These are phyloP conservation scores for Acanthurus leucopareius DNA, from an alignment of 2,797 vertebrate species.

Conservation along the genomic window DNA sequence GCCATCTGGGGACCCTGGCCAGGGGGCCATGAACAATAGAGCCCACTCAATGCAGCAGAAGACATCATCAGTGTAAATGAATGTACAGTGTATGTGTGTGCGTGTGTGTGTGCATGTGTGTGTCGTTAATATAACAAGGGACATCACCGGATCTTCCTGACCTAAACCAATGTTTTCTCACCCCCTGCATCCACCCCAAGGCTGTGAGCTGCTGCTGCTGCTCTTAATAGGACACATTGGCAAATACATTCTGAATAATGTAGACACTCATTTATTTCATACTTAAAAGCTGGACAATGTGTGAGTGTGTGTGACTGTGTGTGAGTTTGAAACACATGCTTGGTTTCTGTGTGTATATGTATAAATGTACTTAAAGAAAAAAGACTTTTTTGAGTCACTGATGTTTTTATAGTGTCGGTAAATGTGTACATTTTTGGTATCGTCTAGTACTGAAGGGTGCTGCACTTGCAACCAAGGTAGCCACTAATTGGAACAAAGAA, in stretches of 20 bases:
- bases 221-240: constrained; percentile 48
- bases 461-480: constrained; percentile 33
- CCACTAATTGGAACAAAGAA: constrained; percentile 61
- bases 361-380: too few relatives aligned
- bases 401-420: background rate
- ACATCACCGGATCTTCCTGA: constrained; percentile 61
- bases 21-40: constrained; percentile 82
- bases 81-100: constrained; percentile 43
- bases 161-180: constrained; percentile 80
- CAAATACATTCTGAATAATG: constrained; percentile 69
- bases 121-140: constrained; percentile 58
- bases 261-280: constrained; percentile 53
- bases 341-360: background rate
- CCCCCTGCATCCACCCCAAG: constrained; percentile 73
- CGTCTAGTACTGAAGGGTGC: constrained; percentile 31
- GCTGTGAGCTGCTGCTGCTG: constrained; percentile 60
- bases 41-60: constrained; percentile 72
- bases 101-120: constrained; percentile 58
- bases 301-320: constrained; percentile 22
- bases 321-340: constrained; percentile 25
- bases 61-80: constrained; percentile 56
- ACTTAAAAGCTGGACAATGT: constrained; percentile 22
- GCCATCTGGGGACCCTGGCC: constrained; percentile 84
- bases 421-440: background rate
- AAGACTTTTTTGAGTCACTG: background rate